Evolutionary conservation across 2,113 vertebrate genomes (phyloP), one percentile per base, ranked within the genome.

Genomic region (Sula dactylatra): DNA sequence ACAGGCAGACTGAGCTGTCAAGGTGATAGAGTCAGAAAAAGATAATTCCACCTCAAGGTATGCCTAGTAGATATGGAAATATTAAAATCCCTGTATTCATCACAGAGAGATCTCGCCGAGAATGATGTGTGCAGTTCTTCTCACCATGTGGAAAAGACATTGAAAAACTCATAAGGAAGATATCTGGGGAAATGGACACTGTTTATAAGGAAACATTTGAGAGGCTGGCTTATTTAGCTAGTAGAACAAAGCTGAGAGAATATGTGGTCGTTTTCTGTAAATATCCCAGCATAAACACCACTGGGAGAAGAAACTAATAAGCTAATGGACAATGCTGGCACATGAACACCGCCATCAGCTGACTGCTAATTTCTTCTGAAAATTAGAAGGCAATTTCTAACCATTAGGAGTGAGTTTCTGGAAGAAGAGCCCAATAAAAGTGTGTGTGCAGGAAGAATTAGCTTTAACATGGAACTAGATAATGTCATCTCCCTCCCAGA

Each of bases 241-340:
- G 20, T 14, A 79, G 49, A 88, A 11, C 22, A 70, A 81, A 88
- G 73, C 78, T 4, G 34, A 85, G 74, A 77, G 62, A 76, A 79
- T 73, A 85, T 85, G 70, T 1, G 8, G 66, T 72, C 91, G 81
- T 82, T 93, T 96, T 96, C 82, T 92, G 90, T 96, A 94, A 93
- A 82, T 69, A 93, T 26, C 20, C 40, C 34, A 24, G 50, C 6
- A 4, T 54, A 55, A 91, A 55, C 79, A 90, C 88, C 24, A 4
- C 71, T 66, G 85, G 82, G 92, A 97, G 92, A 66, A 90, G 82
- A 80, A 83, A 47, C 67, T 78, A 71, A 93, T 92, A 90, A 92
- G 85, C 90, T 96, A 96, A 97, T 96, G 95, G 97, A 66, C 50
- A 16, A 1, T 67, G 82, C 86, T 96, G 94, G 92, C 95, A 81